Evolutionary conservation across 2,113 vertebrate species (phyloP), one percentile per base, ranked within the genome.

Genomic region (Oxyura jamaicensis): DNA sequence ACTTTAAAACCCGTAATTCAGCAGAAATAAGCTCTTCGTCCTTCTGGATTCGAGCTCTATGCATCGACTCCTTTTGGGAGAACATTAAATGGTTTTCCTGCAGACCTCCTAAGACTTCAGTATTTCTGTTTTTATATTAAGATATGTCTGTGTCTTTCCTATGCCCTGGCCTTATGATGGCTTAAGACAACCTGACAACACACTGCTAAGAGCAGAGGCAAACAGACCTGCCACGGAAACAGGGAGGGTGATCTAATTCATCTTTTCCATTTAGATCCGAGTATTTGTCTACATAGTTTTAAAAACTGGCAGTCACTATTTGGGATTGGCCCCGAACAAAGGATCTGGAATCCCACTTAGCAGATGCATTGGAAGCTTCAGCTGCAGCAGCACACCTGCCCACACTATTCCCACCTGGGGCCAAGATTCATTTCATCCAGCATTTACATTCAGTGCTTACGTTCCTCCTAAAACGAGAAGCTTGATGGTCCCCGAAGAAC

Each of bases 261-360:
- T 62, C 73, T 92, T 91, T 91, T 93, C 88, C 92, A 90, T 18
- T 92, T 53, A 31, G 21, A 68, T 92, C 53, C 3, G 21, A 84
- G 69, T 44, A 50, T 78, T 88, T 86, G 83, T 41, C 80, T 82
- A 69, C 31, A 62, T 1, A 91, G 42, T 58, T 93, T 79, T 50
- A 79, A 86, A 59, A 96, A 86, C 86, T 93, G 83, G 95, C 88
- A 93, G 83, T 48, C 56, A 58, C 13, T 68, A 83, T 52, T 88
- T 36, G 50, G 44, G 73, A 90, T 6, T 84, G 83, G 93, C 65
- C 25, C 58, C 21, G 41, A 86, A 88, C 8, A 29, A 92, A 85
- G 33, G 28, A 88, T 94, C 93, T 96, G 95, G 88, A 94, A 95
- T 83, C 68, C 21, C 52, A 84, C 60, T 94, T 93, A 91, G 78